These are phyloP conservation scores for Fundulus diaphanus DNA, from an alignment of 2,797 vertebrate species.

Conservation along the genomic window DNA sequence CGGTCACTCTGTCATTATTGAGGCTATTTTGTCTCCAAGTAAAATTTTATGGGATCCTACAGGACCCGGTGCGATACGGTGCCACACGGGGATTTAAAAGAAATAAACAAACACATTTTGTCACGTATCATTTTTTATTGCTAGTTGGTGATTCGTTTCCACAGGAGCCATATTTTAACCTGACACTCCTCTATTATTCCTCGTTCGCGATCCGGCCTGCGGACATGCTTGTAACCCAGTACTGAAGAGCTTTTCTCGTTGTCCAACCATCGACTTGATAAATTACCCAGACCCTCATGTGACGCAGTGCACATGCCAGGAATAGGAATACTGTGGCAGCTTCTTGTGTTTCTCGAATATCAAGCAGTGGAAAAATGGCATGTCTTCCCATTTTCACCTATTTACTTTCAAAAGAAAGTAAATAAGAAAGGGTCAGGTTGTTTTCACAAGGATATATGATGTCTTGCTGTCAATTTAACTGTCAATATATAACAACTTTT, in stretches of 20 bases:
- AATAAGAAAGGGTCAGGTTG: constrained; percentile 7
- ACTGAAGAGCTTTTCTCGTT: constrained; percentile 24
- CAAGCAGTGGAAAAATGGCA: constrained; percentile 27
- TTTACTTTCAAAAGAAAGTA: constrained; percentile 10
- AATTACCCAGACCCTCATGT: constrained; percentile 41
- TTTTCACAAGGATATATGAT: constrained; percentile 9
- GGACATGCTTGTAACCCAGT: constrained; percentile 2
- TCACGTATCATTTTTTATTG: not conserved
- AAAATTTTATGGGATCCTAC: not conserved
- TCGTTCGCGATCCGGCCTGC: not conserved
- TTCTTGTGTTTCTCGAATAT: constrained; percentile 25
- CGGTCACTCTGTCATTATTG: not conserved
- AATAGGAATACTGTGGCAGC: constrained; percentile 22
- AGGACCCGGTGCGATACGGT: not conserved
- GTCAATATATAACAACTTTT: constrained; percentile 3
- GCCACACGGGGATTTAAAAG: not conserved
- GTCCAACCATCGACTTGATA: constrained; percentile 52
- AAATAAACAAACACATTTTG: not conserved
- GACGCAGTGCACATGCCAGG: constrained; percentile 26
- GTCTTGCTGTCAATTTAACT: constrained; percentile 25
- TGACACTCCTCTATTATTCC: constrained; percentile 7
- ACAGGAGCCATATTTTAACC: not conserved
- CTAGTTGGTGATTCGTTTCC: constrained; percentile 2
- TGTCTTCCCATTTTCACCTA: constrained; percentile 15
- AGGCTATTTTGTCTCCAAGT: not conserved